phyloP scores from a whole-genome alignment of 2,113 vertebrate genomes.

The Montifringilla adamsi region DNA sequence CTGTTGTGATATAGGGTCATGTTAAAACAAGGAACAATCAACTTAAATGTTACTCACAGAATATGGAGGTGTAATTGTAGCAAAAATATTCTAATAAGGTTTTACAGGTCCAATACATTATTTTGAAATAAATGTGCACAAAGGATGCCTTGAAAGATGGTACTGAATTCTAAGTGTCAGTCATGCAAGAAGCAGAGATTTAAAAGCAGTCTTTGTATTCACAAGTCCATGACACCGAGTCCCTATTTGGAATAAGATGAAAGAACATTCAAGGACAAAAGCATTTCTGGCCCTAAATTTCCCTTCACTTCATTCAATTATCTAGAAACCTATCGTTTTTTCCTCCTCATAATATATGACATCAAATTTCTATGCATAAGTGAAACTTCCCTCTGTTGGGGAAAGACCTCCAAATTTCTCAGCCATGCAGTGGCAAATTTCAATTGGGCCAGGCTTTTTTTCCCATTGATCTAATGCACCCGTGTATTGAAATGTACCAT shows the following conservation, averaged over 20 bases:
- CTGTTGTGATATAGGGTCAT: not conserved
- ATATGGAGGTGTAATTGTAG: not conserved
- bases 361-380: not conserved
- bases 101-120: conserved; percentile 8
- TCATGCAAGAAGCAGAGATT: conserved; percentile 59
- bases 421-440: not conserved
- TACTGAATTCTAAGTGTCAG: conserved; percentile 31
- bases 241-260: not conserved
- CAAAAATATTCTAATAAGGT: conserved; percentile 1
- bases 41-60: not conserved
- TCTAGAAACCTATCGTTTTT: not conserved
- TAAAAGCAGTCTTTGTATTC: conserved; percentile 57
- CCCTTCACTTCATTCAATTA: conserved; percentile 40
- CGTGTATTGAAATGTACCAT: not conserved
- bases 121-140: conserved; percentile 33
- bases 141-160: conserved; percentile 36
- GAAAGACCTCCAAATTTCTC: not conserved
- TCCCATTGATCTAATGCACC: not conserved
- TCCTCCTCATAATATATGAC: not conserved
- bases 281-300: conserved; percentile 16
- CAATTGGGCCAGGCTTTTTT: not conserved
- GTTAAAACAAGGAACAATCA: not conserved
- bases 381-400: not conserved
- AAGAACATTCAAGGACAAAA: conserved; percentile 59
- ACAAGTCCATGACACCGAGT: conserved; percentile 43